Base-by-base conservation (phyloP, 2,113 vertebrate species). In the Amazona vittata region DNA sequence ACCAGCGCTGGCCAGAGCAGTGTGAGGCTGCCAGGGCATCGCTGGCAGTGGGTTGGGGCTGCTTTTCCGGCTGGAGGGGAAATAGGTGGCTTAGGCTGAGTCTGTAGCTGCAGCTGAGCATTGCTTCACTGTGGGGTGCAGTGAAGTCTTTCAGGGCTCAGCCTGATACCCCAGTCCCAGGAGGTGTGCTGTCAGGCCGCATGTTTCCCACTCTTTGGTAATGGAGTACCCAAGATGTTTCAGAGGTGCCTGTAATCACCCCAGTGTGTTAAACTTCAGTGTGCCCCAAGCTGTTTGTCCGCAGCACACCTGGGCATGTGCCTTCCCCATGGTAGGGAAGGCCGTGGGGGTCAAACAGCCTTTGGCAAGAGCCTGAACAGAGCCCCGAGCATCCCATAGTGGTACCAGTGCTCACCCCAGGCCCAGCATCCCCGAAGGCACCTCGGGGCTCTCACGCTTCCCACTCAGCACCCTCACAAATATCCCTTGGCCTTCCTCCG, bases 61-160 rank as follows among this genome's bases (percentile, higher is more conserved):
- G 65, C 44, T 90, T 79, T 84, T 50, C 28, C 46, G 70, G 63
- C 49, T 41, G 41, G 52, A 69, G 28, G 19, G 5, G 22, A 14
- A 53, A 64, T 11, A 8, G 70, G 37, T 6, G 3, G 28, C 37
- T 79, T 2, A 0, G 14, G 11, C 15, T 11, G 70, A 75, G 67
- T 26, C 59, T 33, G 3, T 33, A 1, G 2, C 5, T 22, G 43
- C 9, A 5, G 0, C 29, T 33, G 55, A 79, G 64, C 2, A 3
- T 62, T 13, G 0, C 11, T 62, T 18, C 59, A 20, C 53, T 10
- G 4, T 0, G 0, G 17, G 41, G 43, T 46, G 26, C 16, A 44
- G 24, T 4, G 4, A 10, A 18, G 35, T 85, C 31, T 5, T 1
- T 31, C 1, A 0, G 64, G 39, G 41, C 53, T 94, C 88, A 82